These are phyloP conservation scores for Rhabdomys pumilio DNA, from an alignment of 2,797 vertebrate species.

Conservation along the genomic window DNA sequence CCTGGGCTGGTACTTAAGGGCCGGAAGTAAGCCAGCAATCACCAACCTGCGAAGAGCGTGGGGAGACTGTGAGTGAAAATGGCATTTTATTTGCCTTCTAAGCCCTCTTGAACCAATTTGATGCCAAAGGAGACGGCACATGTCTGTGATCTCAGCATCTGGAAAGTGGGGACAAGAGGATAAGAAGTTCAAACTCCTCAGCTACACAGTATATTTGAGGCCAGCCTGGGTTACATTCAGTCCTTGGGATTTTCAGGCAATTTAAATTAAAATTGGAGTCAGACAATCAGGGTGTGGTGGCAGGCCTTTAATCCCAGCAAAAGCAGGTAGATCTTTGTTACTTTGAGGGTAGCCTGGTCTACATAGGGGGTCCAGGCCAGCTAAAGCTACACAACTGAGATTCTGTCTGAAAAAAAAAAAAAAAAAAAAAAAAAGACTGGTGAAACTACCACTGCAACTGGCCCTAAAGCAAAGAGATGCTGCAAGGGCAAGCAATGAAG, in stretches of 20 bases:
- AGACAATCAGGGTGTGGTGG: neutral
- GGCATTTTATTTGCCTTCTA: neutral
- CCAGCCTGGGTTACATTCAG: neutral
- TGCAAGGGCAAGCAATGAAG: neutral
- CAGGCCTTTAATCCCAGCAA: neutral
- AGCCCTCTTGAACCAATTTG: neutral
- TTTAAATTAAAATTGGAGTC: slow-evolving; percentile 57
- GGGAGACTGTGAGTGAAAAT: neutral
- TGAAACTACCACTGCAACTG: neutral
- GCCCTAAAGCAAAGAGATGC: neutral
- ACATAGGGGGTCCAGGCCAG: neutral
- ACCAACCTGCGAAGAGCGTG: neutral
- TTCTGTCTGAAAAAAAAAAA: neutral
- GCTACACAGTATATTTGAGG: neutral
- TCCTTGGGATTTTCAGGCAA: slow-evolving; percentile 28
- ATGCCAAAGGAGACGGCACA: neutral
- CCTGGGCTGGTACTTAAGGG: neutral
- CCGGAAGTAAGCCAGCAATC: neutral
- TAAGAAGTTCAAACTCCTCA: neutral
- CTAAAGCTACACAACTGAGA: neutral
- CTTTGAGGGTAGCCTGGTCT: neutral
- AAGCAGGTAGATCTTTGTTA: neutral
- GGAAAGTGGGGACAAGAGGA: neutral
- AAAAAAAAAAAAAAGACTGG: neutral
- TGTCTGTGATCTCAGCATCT: neutral